Conservation (phyloP, 2,797 vertebrate genomes). For the Acanthornis magna region DNA sequence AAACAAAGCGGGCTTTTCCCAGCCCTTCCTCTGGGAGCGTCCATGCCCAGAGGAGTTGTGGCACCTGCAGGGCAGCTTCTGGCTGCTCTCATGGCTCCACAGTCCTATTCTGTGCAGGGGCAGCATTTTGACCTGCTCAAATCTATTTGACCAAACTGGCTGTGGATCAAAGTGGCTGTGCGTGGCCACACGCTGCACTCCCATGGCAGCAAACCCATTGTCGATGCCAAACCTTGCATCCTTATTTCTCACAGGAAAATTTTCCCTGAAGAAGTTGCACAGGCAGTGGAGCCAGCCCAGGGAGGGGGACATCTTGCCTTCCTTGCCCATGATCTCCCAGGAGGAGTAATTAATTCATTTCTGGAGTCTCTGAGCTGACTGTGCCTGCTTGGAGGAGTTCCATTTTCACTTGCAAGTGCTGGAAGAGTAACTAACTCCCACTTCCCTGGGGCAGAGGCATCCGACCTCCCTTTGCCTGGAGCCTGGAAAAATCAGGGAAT, state of each 20-base stretch:
- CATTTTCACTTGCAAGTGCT: not conserved
- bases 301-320: not conserved
- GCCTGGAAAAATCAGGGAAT: not conserved
- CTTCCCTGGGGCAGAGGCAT: not conserved
- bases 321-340: not conserved
- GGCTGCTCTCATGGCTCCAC: not conserved
- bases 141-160: not conserved
- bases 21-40: not conserved
- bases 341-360: not conserved
- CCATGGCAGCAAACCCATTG: accelerated
- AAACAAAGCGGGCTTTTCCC: not conserved
- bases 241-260: not conserved
- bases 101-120: not conserved
- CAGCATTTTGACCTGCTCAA: not conserved
- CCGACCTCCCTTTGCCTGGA: not conserved
- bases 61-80: not conserved
- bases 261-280: not conserved
- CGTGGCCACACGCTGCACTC: accelerated
- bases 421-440: not conserved
- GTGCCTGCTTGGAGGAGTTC: constrained; percentile 8
- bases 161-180: not conserved
- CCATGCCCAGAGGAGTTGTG: accelerated
- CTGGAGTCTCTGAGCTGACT: not conserved
- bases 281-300: not conserved
- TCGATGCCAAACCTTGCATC: not conserved